Evolutionary conservation across 2,113 vertebrate species (phyloP), one percentile per base, ranked within the genome.

Genomic region (Pedionomus torquatus): DNA sequence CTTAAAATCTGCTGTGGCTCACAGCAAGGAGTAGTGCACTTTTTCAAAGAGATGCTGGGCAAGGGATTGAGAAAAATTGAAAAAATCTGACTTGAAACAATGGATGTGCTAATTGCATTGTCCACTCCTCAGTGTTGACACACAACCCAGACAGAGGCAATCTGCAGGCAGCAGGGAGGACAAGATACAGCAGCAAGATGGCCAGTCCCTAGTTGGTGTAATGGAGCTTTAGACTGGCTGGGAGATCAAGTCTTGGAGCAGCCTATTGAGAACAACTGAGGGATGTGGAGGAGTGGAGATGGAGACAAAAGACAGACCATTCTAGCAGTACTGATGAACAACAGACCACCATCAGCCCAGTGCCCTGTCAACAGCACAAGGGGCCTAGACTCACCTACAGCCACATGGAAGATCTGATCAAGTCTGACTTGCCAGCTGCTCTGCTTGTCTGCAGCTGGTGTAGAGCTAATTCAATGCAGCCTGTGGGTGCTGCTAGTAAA

Each of bases 371-470:
- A 49, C 13, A 49, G 48, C 31, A 46, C 11, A 7, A 58, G 21
- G 10, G 11, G 3, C 64, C 26, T 6, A 0, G 10, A 7, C 28
- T 77, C 6, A 0, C 31, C 66, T 25, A 4, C 17, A 81, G 43
- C 25, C 33, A 44, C 23, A 1, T 11, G 28, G 7, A 75, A 94
- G 30, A 43, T 26, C 18, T 41, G 18, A 51, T 21, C 14, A 52
- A 48, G 74, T 43, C 33, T 46, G n/a, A 33, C 18, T 75, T 91
- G 41, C 31, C 64, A 70, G 55, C 28, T 78, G 55, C 51, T 71
- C 70, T 63, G 49, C 9, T 70, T 33, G 60, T 65, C 26, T 44
- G 51, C 28, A 75, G 55, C 66, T 65, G 66, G 19, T 57, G 26
- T 35, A 83, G n/a, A 89, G 23, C 48, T 65, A 51, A 58, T 17